These are phyloP conservation scores for Cabera pusaria DNA, from an alignment of 2,888 invertebrate genomes.

Conservation along the genomic window DNA sequence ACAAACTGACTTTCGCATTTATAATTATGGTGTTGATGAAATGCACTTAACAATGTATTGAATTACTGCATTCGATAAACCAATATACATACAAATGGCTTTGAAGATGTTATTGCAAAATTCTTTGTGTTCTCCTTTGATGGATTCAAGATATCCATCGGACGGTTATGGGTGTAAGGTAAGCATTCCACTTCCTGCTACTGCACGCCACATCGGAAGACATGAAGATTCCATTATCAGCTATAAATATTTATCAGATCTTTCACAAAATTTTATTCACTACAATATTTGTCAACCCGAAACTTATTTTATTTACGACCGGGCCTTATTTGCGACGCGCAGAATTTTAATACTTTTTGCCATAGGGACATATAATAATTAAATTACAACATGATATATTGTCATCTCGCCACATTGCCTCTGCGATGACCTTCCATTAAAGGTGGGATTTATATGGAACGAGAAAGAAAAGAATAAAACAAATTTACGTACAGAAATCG, in stretches of 20 bases:
- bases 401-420: constrained; percentile 33
- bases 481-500: constrained; percentile 38
- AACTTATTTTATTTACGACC: constrained; percentile 16
- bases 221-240: constrained; percentile 16
- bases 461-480: constrained; percentile 46
- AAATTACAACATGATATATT: constrained; percentile 38
- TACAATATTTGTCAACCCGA: constrained; percentile 21
- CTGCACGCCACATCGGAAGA: constrained; percentile 23
- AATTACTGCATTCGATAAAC: no score
- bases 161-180: constrained; percentile 23
- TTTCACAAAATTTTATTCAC: constrained; percentile 12
- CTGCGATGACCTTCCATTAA: constrained; percentile 43
- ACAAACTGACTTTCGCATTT: no score
- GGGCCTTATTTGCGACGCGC: constrained; percentile 12
- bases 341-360: constrained; percentile 21
- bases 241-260: constrained; percentile 33
- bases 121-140: no score
- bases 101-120: no score
- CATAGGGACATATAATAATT: constrained; percentile 33
- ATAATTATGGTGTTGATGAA: no score
- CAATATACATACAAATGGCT: no score
- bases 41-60: no score
- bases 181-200: constrained; percentile 26
- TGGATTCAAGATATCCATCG: constrained; percentile 20
- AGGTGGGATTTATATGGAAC: constrained; percentile 48